Evolutionary conservation across 2,888 invertebrate genomes (phyloP).

Genomic region (Caenorhabditis panamensis): DNA sequence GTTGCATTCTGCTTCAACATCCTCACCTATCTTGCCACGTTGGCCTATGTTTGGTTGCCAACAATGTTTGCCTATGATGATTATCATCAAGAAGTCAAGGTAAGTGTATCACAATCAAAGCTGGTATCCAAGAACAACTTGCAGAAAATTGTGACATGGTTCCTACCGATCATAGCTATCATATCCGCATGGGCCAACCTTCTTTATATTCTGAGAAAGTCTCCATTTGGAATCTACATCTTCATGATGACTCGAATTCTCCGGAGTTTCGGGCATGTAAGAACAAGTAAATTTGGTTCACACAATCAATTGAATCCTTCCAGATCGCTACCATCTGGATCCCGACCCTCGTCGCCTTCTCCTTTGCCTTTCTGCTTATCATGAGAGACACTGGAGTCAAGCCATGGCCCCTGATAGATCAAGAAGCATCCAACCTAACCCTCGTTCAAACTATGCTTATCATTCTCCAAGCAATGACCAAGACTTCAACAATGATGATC

Average conservation of each 20-base stretch:
- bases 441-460: constrained; percentile 66
- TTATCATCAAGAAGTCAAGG: constrained; percentile 76
- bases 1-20: constrained; percentile 75
- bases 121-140: no score
- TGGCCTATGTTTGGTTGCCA: constrained; percentile 77
- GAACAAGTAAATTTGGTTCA: constrained; percentile 9
- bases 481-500: constrained; percentile 81
- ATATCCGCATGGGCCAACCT: constrained; percentile 79
- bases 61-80: constrained; percentile 77
- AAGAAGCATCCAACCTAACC: constrained; percentile 62
- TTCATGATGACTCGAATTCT: constrained; percentile 80
- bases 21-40: constrained; percentile 75
- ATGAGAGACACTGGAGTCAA: constrained; percentile 78
- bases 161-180: constrained; percentile 79
- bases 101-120: no score
- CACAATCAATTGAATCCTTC: neutral
- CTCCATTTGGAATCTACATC: constrained; percentile 80
- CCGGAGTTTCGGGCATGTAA: constrained; percentile 74
- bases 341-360: constrained; percentile 79
- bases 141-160: constrained; percentile 74
- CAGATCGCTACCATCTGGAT: constrained; percentile 80
- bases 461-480: constrained; percentile 79
- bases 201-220: constrained; percentile 71
- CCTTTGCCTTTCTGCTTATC: constrained; percentile 79
- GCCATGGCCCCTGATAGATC: constrained; percentile 75